Conservation (phyloP, 2,113 vertebrate species). For the Cryptoleucopteryx plumbea region DNA sequence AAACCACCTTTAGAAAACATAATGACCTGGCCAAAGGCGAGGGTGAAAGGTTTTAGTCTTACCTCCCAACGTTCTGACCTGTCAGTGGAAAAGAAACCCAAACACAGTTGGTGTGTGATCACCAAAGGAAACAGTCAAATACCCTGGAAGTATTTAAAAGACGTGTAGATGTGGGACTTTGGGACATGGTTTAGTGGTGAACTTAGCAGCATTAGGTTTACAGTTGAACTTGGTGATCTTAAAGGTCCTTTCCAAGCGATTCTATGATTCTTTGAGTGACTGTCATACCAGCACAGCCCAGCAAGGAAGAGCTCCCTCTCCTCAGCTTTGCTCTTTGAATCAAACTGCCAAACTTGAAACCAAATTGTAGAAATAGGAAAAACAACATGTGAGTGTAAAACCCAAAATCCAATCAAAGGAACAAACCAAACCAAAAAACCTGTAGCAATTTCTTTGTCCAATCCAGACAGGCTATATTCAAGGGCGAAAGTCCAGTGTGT, state of each 20-base stretch:
- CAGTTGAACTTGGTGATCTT: no score
- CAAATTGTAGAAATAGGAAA: not conserved
- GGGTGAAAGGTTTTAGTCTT: not conserved
- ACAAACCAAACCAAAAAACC: not conserved
- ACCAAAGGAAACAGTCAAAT: not conserved
- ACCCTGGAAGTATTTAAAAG: not conserved
- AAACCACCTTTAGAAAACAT: not conserved
- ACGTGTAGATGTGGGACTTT: not conserved
- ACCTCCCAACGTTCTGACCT: not conserved
- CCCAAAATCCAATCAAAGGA: not conserved
- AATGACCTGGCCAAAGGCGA: not conserved
- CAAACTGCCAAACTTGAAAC: not conserved
- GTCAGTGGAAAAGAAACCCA: not conserved
- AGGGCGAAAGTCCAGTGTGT: not conserved
- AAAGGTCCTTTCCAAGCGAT: not conserved
- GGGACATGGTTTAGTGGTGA: no score
- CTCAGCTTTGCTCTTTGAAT: not conserved
- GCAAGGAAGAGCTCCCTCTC: not conserved
- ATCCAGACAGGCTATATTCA: not conserved
- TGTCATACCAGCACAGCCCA: not conserved
- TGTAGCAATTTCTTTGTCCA: not conserved
- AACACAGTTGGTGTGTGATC: rapidly evolving
- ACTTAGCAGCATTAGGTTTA: no score
- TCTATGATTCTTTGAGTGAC: not conserved
- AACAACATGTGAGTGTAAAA: not conserved